Base-by-base conservation (phyloP, 2,888 invertebrate genomes). In the Timema cristinae region DNA sequence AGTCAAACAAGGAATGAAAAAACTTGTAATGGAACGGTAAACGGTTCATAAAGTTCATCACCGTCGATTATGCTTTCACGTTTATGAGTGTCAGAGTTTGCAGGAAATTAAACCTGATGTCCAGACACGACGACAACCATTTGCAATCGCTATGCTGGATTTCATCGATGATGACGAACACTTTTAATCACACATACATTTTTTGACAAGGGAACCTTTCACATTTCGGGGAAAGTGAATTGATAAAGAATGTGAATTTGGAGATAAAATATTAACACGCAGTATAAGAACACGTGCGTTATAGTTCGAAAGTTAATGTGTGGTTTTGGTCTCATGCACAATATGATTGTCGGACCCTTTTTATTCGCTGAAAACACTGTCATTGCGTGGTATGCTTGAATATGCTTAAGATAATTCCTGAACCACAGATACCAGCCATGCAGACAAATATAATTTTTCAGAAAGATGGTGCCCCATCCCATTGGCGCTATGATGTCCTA, bases 221-320 rank as follows among this genome's bases (percentile, higher is more conserved):
- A 63, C 48, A 13, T 47, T 13, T 47, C 47, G 47, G 11, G 32
- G n/a, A 54, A 11, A 63, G 0, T 47, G 48, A 48, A 47, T 13
- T 47, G 63, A 1, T 32, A 63, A 13, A 63, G 48, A 2, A 48
- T 63, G 48, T 7, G 2, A 47, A 8, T 63, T 9, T 13, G 59
- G 9, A 32, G 59, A 7, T 32, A n/a, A 9, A 59, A 59, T 13
- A 59, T 9, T 9, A 0, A 59, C 15, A 13, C 0, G 9, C 9
- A 9, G 4, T 59, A 59, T 9, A n/a, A n/a, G 13, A n/a, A 59
- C 13, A 59, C 1, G 32, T 59, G 15, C 9, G 32, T 6, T 13
- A 59, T 32, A 59, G 59, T n/a, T n/a, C n/a, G n/a, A 59, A 59
- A n/a, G 59, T 59, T 13, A 59, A 59, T 9, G 59, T n/a, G 59